Evolutionary conservation across 1,140 invertebrate genomes (phyloP).

Genomic region (Drosophila saltans): DNA sequence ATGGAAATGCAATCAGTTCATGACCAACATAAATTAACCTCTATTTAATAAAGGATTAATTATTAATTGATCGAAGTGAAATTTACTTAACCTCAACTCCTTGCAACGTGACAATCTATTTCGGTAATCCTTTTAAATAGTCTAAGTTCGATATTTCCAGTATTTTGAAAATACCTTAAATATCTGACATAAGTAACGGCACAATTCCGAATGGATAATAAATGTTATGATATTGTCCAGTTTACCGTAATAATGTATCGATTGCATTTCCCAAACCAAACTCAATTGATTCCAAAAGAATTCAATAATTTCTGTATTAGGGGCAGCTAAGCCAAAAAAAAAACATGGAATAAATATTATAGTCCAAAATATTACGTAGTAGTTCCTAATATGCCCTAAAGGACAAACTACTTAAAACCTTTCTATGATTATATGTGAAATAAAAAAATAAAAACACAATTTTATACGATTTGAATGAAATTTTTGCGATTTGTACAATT

Average conservation of each 20-base stretch:
- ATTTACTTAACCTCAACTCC: slow-evolving; percentile 5
- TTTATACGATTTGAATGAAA: slow-evolving; percentile 47
- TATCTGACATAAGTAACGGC: too few species aligned
- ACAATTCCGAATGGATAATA: too few species aligned
- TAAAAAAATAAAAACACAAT: slow-evolving; percentile 54
- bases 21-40: neutral
- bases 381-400: slow-evolving; percentile 6
- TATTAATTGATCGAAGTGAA: neutral
- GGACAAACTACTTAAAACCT: neutral
- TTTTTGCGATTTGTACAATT: neutral
- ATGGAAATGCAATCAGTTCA: neutral
- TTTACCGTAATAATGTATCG: too few species aligned
- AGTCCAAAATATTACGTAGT: neutral
- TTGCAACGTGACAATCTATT: too few species aligned
- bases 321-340: neutral
- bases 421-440: slow-evolving; percentile 39
- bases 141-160: too few species aligned
- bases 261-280: neutral
- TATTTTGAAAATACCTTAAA: too few species aligned
- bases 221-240: too few species aligned
- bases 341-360: neutral
- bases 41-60: neutral
- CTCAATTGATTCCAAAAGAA: slow-evolving; percentile 12
- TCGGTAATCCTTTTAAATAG: too few species aligned
- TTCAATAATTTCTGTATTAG: slow-evolving; percentile 12